Conservation (phyloP, 2,113 vertebrate genomes). For the Condylura cristata region DNA sequence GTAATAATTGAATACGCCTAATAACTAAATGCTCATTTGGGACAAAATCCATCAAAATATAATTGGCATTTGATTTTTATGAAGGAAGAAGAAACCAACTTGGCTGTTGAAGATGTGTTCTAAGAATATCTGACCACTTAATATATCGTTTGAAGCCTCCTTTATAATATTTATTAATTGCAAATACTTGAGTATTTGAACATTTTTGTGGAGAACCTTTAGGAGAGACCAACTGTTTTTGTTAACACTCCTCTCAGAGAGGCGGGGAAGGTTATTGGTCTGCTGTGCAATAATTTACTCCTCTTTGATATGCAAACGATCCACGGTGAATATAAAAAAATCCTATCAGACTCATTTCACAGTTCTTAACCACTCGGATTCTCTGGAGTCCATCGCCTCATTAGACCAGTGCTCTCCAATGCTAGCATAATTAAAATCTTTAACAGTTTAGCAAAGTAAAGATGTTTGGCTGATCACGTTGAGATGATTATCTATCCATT, state of each 20-base stretch:
- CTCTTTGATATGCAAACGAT: conserved; percentile 99
- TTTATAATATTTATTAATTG: conserved; percentile 88
- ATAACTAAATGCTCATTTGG: conserved; percentile 89
- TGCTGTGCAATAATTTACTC: conserved; percentile 99
- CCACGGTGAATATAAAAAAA: conserved; percentile 99
- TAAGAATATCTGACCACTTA: conserved; percentile 85
- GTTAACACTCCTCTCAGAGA: conserved; percentile 87
- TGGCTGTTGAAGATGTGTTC: conserved; percentile 78
- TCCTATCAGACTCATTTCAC: conserved; percentile 99
- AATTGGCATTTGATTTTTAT: conserved; percentile 88
- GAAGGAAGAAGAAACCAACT: conserved; percentile 78
- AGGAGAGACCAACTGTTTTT: conserved; percentile 89
- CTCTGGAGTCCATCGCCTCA: conserved; percentile 98
- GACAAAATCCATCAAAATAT: conserved; percentile 89
- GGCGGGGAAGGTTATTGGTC: conserved; percentile 99
- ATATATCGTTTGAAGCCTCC: conserved; percentile 84
- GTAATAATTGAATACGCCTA: conserved; percentile 90
- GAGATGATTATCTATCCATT: conserved; percentile 98
- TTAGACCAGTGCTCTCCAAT: conserved; percentile 99
- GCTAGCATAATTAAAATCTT: conserved; percentile 99
- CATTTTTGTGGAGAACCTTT: conserved; percentile 82
- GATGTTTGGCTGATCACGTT: conserved; percentile 99
- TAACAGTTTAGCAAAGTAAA: conserved; percentile 99
- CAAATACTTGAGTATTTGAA: conserved; percentile 84
- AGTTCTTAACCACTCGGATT: conserved; percentile 98